A percentile compares a stretch with the other conserved stretches of the same genome.
Evolutionary conservation across 2,113 vertebrate species (phyloP).

Genomic region (Pollachius pollachius): DNA sequence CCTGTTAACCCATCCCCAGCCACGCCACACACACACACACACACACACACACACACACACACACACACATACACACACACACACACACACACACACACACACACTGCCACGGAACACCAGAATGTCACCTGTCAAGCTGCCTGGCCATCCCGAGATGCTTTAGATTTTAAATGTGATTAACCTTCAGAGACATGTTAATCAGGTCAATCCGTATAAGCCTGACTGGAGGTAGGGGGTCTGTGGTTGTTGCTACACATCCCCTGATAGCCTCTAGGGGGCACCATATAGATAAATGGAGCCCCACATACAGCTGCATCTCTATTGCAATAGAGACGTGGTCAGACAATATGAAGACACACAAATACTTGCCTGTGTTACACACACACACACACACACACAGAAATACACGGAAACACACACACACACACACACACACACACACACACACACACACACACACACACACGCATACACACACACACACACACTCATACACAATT

Average conservation of each 20-base stretch:
- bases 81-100: too few species aligned
- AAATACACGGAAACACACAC: constrained; percentile 5
- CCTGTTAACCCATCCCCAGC: neutral
- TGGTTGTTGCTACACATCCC: too few species aligned
- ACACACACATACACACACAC: too few species aligned
- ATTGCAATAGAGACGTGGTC: too few species aligned
- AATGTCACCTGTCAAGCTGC: neutral
- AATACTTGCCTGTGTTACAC: neutral
- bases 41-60: too few species aligned
- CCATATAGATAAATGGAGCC: too few species aligned
- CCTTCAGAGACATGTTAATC: neutral
- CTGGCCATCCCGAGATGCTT: neutral
- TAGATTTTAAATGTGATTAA: neutral
- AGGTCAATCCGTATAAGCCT: neutral
- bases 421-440: neutral
- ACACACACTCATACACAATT: constrained; percentile 6
- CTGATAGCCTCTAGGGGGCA: too few species aligned
- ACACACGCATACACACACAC: constrained; percentile 6
- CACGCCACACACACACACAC: too few species aligned
- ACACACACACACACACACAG: constrained; percentile 3
- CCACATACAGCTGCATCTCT: too few species aligned
- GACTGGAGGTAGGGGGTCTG: neutral
- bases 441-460: constrained; percentile 13
- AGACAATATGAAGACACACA: too few species aligned
- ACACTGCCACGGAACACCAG: too few species aligned